Evolutionary conservation across 2,888 invertebrate genomes (phyloP), one percentile per base, ranked within the genome.

Genomic region (Peribatodes rhomboidaria): DNA sequence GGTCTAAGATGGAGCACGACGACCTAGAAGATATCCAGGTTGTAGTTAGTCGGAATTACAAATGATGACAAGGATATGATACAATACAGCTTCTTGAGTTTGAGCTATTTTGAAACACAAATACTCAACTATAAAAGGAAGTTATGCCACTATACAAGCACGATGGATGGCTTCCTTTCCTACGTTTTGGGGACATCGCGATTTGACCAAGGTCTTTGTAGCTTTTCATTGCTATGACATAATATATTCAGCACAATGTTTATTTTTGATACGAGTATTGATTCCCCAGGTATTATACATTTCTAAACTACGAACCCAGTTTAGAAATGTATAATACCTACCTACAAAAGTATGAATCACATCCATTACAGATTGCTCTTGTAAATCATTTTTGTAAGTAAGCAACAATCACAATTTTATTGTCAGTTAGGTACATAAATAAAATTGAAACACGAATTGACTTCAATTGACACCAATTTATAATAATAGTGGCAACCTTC

Each of bases 391-490:
- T 27, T 27, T 27, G 27, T 27, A 27, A 27, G 27, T 27, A 27
- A 27, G 6, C 6, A 10, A 39, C 18, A 8, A 31, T 31, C 22
- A 44, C 47, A 63, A 52, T 56, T n/a, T n/a, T n/a, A n/a, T n/a
- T n/a, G n/a, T n/a, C n/a, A 18, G 18, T 54, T 14, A 31, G 4
- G 47, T 46, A 9, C 18, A 13, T 20, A 33, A 35, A 54, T 47
- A 22, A 22, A 60, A 61, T 41, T 16, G 53, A 60, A 18, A 58
- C 59, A 60, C 31, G 55, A 57, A 57, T 65, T 61, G 65, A 65
- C 65, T 55, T 58, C 64, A 67, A 68, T 71, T 69, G 65, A 58
- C 61, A 61, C 53, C 61, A 66, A 69, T 65, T 42, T 59, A 31
- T 39, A 39, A 59, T 46, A 67, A 56, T 41, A 22, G 37, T 50